phyloP scores from a whole-genome alignment of 2,113 vertebrate genomes.

The Trichomycterus rosablanca region DNA sequence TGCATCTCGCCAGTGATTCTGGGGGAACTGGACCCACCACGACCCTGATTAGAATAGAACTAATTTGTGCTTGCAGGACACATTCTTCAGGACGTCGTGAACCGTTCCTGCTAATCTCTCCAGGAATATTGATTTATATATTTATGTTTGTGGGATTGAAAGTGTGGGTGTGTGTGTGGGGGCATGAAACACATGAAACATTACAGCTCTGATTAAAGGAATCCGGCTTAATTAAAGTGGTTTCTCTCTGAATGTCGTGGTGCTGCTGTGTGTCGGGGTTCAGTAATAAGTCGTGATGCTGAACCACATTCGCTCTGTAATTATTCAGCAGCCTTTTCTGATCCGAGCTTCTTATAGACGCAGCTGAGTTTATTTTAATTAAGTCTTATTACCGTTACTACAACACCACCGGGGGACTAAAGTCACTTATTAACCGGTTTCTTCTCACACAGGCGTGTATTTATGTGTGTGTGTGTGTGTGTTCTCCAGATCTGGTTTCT shows the following conservation, averaged over 20 bases:
- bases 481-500: too few species aligned
- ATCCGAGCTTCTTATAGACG: not conserved
- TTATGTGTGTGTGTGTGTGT: too few species aligned
- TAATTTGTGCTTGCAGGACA: too few species aligned
- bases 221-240: constrained; percentile 8
- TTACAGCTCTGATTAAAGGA: constrained; percentile 1
- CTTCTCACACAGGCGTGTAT: too few species aligned
- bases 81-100: too few species aligned
- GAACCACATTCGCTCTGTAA: constrained; percentile 7
- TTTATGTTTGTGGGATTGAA: not conserved
- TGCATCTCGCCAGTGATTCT: too few species aligned
- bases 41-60: too few species aligned
- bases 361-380: constrained; percentile 26
- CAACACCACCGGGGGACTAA: too few species aligned
- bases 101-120: not conserved
- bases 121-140: not conserved
- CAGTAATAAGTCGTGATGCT: constrained; percentile 1
- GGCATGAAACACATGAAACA: not conserved
- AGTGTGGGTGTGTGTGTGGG: not conserved
- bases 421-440: too few species aligned
- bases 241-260: constrained; percentile 2
- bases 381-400: constrained; percentile 23
- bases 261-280: constrained; percentile 4
- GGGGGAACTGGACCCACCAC: too few species aligned
- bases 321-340: not conserved